Evolutionary conservation across 1,140 invertebrate genomes (phyloP).

Genomic region (Dolichoris vasculosae): DNA sequence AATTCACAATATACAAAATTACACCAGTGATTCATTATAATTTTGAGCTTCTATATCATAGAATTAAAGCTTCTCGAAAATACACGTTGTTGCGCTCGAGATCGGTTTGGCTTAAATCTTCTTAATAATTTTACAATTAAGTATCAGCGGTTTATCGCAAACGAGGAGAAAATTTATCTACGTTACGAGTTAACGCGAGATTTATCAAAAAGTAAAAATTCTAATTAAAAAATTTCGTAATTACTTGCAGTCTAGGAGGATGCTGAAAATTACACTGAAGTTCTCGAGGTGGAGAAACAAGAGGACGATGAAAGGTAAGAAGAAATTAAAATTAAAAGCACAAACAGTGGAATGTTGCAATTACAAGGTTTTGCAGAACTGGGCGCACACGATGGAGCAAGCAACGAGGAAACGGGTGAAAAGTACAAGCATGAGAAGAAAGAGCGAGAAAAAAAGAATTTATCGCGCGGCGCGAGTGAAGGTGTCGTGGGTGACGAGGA

Average conservation of each 20-base stretch:
- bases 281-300: neutral
- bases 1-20: neutral
- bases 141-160: too few relatives aligned
- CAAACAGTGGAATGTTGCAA: neutral
- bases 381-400: neutral
- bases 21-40: too few relatives aligned
- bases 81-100: too few relatives aligned
- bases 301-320: neutral
- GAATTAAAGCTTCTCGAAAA: too few relatives aligned
- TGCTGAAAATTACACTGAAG: neutral
- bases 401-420: neutral
- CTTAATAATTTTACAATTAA: too few relatives aligned
- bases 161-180: too few relatives aligned
- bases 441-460: constrained; percentile 38
- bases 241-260: too few relatives aligned
- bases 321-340: neutral
- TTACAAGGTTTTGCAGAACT: neutral
- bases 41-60: too few relatives aligned
- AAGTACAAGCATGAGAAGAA: neutral
- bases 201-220: too few relatives aligned
- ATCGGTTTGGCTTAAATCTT: too few relatives aligned
- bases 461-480: constrained; percentile 50
- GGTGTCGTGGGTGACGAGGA: constrained; percentile 45
- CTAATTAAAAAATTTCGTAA: too few relatives aligned
- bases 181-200: too few relatives aligned